Conservation (phyloP, 2,113 vertebrate genomes). For the Oryzias melastigma region DNA sequence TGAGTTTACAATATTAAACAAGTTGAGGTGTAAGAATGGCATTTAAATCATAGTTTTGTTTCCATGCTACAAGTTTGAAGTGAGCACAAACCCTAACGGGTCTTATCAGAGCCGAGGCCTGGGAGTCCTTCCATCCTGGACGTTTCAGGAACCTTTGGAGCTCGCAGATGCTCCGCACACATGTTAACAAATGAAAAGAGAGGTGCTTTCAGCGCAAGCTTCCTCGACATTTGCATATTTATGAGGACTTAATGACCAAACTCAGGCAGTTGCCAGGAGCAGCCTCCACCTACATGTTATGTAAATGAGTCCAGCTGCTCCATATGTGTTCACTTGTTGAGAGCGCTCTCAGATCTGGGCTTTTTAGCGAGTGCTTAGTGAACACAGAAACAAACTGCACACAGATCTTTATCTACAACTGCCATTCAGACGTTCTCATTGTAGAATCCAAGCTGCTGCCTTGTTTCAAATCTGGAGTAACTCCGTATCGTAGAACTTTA, state of each 20-base stretch:
- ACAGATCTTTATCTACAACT: neutral
- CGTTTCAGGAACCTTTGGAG: neutral
- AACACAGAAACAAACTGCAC: neutral
- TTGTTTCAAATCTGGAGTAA: neutral
- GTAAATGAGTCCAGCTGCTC: conserved; percentile 41
- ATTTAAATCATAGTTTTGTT: too few species aligned
- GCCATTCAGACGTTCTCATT: neutral
- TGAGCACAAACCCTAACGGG: too few species aligned
- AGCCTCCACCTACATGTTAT: conserved; percentile 57
- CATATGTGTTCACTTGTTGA: conserved; percentile 28
- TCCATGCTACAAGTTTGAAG: too few species aligned
- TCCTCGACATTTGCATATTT: conserved; percentile 43
- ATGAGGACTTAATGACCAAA: conserved; percentile 65
- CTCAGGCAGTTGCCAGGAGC: conserved; percentile 44
- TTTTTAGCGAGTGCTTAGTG: conserved; percentile 30
- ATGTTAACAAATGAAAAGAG: conserved; percentile 5
- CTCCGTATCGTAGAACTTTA: too few species aligned
- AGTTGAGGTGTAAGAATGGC: too few species aligned
- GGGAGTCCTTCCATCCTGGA: too few species aligned
- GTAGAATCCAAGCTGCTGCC: neutral
- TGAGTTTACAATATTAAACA: too few species aligned
- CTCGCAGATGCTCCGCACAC: neutral
- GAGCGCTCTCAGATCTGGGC: conserved; percentile 33
- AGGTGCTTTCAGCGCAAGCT: conserved; percentile 16
- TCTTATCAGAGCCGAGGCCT: too few species aligned